Evolutionary conservation across 2,797 vertebrate genomes (phyloP).

Genomic region (Chloroceryle inda): DNA sequence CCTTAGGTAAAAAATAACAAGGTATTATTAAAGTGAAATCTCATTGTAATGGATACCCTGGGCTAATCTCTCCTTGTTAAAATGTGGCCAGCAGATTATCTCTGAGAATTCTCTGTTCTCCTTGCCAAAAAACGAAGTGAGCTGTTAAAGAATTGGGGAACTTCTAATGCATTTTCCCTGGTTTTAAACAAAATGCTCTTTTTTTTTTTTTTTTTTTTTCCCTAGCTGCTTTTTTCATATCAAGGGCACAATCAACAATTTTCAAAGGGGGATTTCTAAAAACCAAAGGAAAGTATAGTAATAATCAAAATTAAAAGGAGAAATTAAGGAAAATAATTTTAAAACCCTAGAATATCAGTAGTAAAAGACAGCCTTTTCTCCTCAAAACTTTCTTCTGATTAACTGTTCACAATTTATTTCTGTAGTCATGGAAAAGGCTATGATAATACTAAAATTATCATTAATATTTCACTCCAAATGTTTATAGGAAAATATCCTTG

Average conservation of each 20-base stretch:
- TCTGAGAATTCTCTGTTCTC: neutral
- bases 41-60: neutral
- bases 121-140: neutral
- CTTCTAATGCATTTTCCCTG: neutral
- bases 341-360: neutral
- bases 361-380: neutral
- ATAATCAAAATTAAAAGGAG: neutral
- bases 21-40: neutral
- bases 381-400: neutral
- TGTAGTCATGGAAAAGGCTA: neutral
- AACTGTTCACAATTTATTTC: neutral
- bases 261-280: neutral
- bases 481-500: neutral
- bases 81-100: neutral
- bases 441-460: conserved; percentile 10
- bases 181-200: neutral
- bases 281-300: neutral
- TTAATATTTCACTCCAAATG: neutral
- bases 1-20: conserved; percentile 39
- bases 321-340: neutral
- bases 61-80: neutral
- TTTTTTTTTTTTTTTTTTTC: neutral
- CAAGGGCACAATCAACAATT: neutral
- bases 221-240: neutral
- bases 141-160: neutral